Percentiles rank a stretch among this genome's conserved stretches.
phyloP scores from a whole-genome alignment of 2,888 invertebrate genomes.

The Perdita meconis region DNA sequence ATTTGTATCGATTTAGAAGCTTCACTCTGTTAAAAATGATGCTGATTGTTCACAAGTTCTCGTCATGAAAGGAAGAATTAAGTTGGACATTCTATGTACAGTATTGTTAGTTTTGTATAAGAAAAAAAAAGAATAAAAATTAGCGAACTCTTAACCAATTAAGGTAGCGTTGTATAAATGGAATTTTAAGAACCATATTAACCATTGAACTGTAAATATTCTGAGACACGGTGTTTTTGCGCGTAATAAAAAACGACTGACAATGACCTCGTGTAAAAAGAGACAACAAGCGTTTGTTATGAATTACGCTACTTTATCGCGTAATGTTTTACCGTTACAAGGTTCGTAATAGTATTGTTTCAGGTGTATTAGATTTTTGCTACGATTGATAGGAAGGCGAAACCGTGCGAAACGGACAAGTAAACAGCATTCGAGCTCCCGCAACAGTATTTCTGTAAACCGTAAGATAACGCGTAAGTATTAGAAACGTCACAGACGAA shows the following conservation, averaged over 20 bases:
- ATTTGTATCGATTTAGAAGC: not conserved
- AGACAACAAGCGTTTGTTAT: constrained; percentile 21
- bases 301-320: not conserved
- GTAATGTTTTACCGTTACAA: constrained; percentile 15
- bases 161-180: constrained; percentile 40
- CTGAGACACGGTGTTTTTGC: constrained; percentile 2
- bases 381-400: constrained; percentile 13
- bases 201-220: constrained; percentile 46
- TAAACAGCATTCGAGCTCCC: constrained; percentile 47
- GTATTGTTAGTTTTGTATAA: not conserved
- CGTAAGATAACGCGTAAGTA: constrained; percentile 7
- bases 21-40: not conserved
- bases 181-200: constrained; percentile 5
- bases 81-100: constrained; percentile 15
- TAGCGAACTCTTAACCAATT: constrained; percentile 3
- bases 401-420: constrained; percentile 7
- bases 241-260: constrained; percentile 27
- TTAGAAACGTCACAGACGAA: not conserved
- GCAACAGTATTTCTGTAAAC: constrained; percentile 20
- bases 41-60: not conserved
- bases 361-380: constrained; percentile 1
- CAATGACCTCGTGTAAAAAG: constrained; percentile 21
- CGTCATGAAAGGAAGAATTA: not conserved
- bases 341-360: constrained; percentile 8
- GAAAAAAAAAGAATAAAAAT: no score